Percentiles rank a stretch among this genome's conserved stretches.
These are phyloP conservation scores for Lasius fuliginosus DNA, from an alignment of 2,888 invertebrate genomes.

Conservation along the genomic window DNA sequence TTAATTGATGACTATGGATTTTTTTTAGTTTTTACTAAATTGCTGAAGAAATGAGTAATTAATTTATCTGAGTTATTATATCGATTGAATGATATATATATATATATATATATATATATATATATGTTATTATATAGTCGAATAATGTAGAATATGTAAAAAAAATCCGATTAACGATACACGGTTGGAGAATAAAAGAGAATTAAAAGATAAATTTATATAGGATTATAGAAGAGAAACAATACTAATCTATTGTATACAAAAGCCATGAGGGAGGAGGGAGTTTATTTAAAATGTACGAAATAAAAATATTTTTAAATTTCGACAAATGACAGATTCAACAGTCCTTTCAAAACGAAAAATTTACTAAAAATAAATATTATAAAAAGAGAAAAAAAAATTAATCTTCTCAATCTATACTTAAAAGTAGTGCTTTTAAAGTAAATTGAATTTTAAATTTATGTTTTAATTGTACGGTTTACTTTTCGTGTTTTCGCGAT, in stretches of 20 bases:
- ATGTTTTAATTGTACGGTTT: background rate
- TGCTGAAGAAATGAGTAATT: background rate
- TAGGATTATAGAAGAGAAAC: background rate
- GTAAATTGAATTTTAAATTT: background rate
- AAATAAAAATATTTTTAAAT: background rate
- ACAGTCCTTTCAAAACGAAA: background rate
- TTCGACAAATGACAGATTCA: background rate
- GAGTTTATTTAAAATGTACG: background rate
- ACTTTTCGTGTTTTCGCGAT: background rate
- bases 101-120: background rate
- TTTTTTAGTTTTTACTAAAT: background rate
- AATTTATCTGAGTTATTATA: background rate
- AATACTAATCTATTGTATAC: background rate
- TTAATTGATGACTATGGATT: background rate
- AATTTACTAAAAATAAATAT: background rate
- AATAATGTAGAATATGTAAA: background rate
- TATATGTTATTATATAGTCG: background rate
- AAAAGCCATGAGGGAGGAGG: background rate
- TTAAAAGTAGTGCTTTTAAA: background rate
- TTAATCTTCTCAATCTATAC: background rate
- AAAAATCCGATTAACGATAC: slow-evolving; percentile 1
- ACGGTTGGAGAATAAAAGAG: background rate
- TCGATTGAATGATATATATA: background rate
- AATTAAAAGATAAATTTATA: background rate
- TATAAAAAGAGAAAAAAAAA: background rate